Evolutionary conservation across 2,113 vertebrate species (phyloP), one percentile per base, ranked within the genome.

Genomic region (Hylia prasina): DNA sequence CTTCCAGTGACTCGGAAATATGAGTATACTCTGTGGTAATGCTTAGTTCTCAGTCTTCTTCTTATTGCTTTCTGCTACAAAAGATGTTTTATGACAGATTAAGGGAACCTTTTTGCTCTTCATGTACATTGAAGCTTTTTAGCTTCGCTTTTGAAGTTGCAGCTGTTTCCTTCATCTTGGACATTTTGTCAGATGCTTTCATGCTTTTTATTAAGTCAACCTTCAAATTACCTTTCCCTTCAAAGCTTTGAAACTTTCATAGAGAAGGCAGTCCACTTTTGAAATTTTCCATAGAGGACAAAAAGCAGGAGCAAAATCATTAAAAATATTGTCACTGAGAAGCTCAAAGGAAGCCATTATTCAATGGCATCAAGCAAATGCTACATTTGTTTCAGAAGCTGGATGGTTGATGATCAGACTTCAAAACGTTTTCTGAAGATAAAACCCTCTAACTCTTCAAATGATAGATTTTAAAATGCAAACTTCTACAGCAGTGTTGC

Each of bases 1-100:
- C 35, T 89, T 82, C 64, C 37, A 51, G 23, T 39, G 33, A 63
- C 31, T 76, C 14, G 44, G 39, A 94, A 77, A 7, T 48, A 57
- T 25, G 53, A 44, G 12, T 33, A 42, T 37, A 66, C 19, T 75
- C 77, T 61, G 42, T 50, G 48, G 22, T 35, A 81, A 73, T 28
- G 73, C 48, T 79, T 65, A 66, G 53, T 93, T 93, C 78, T 90
- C 81, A 37, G 19, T 90, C 87, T 88, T 92, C 25, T 73, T 95
- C 54, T 13, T 83, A 39, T 64, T 92, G 37, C 47, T 78, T 90
- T 9, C 79, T 80, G 81, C 51, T 86, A 87, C 64, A 94, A 92
- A 97, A 87, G 61, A 19, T 64, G 27, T 76, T 97, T 97, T 93
- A 89, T 60, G 89, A 86, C n/a, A 93, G 82, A 95, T 94, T 89